Base-by-base conservation (phyloP, 2,113 vertebrate species). In the Rhabdornis inornatus region DNA sequence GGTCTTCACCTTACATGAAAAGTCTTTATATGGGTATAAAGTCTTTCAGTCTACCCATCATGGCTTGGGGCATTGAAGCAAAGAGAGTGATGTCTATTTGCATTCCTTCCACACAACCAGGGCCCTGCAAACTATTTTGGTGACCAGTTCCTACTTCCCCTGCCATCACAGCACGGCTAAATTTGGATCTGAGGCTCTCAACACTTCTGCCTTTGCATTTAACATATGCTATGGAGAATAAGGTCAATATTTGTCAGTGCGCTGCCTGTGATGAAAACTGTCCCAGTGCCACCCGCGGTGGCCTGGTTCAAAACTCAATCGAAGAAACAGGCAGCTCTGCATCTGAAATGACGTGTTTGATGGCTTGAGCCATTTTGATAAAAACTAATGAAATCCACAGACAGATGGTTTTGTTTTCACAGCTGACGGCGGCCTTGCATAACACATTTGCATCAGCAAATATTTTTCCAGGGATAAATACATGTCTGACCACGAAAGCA, bases 401-500 rank as follows among this genome's bases (percentile, higher is more conserved):
- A 84, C 92, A 89, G 87, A 23, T 2, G 1, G 88, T 6, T 95
- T 90, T 96, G 93, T 95, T 96, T 96, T 78, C 76, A 33, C 90
- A 94, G 95, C 90, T 95, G 93, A 94, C 0, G 2, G 56, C 22
- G 0, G 31, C 88, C 93, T 96, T 94, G 88, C 92, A 25, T 95
- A 96, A 96, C 27, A 5, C 28, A 4, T 11, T 79, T 49, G 11
- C 90, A 95, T 94, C 88, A 92, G 94, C 94, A 92, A 76, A 76
- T 93, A 68, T 84, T 95, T 75, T 89, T 83, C 92, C 90, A 84
- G 88, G 86, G 88, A 82, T 53, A 79, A 93, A 87, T 27, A 49
- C 28, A 17, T 4, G 63, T 39, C 85, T 75, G 90, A 86, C 56
- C 6, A 1, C 7, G 6, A 80, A 56, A 75, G 83, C 39, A 55